Evolutionary conservation across 2,888 invertebrate genomes (phyloP).

Genomic region (Lampropteryx suffumata): DNA sequence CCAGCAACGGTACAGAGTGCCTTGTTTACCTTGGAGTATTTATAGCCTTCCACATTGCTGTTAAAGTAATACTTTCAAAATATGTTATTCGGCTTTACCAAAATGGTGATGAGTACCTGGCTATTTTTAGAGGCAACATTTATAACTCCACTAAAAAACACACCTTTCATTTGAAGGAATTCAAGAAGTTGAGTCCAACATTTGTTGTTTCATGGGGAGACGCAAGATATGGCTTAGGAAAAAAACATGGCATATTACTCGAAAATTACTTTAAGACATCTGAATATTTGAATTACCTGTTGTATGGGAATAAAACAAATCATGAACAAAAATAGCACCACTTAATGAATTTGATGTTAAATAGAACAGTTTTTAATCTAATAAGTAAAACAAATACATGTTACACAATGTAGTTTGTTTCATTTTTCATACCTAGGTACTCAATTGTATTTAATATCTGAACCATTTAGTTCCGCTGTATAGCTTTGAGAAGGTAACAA

Average conservation of each 20-base stretch:
- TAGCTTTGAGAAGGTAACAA: no score
- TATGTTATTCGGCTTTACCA: constrained; percentile 70
- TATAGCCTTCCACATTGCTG: constrained; percentile 56
- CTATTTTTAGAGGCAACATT: constrained; percentile 63
- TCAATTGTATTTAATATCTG: no score
- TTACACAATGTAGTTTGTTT: no score
- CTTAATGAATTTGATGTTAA: no score
- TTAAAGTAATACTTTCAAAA: constrained; percentile 65
- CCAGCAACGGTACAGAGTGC: constrained; percentile 63
- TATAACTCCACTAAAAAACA: constrained; percentile 60
- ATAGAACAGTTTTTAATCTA: no score
- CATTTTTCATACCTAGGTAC: no score
- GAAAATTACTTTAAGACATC: constrained; percentile 72
- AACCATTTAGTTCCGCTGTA: no score
- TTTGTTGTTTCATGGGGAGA: constrained; percentile 67
- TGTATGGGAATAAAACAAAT: constrained; percentile 48
- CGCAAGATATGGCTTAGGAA: constrained; percentile 64
- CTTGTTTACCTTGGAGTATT: constrained; percentile 64
- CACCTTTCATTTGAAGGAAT: constrained; percentile 63
- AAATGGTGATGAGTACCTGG: constrained; percentile 69
- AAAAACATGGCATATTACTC: constrained; percentile 66
- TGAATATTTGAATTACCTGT: constrained; percentile 64
- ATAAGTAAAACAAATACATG: no score
- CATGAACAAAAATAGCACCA: constrained; percentile 21
- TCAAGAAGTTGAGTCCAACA: constrained; percentile 61